Evolutionary conservation across 1,140 invertebrate genomes (phyloP), one percentile per base, ranked within the genome.

Genomic region (Scaptodrosophila lebanonensis): DNA sequence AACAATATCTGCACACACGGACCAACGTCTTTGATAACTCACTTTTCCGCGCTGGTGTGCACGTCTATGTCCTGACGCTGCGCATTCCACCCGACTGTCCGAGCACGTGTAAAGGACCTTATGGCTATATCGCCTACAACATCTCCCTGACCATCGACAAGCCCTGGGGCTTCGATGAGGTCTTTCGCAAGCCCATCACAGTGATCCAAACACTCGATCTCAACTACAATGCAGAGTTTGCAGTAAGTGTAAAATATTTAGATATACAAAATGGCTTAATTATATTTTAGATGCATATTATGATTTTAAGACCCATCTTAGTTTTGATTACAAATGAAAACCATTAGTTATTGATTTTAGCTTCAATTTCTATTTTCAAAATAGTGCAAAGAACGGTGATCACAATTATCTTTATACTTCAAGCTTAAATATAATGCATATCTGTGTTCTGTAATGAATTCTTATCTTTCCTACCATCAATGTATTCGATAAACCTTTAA

Each of bases 81-180:
- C 65, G 83, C 17, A 85, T 92, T 45, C 91, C 91, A 5, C 82
- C 85, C 11, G 88, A 88, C 59, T 87, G 91, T 17, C 91, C 91
- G 2, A 91, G 92, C 54, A 93, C 91, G 38, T 93, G 93, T 87
- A 92, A 93, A 79, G 91, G 92, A 1, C 90, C 92, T 36, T 90
- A 91, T 79, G 93, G 93, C 1, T 89, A 90, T 60, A 88, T 94
- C 39, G 87, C 91, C 12, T 94, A 94, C 71, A 92, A 89, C 52
- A 88, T 93, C 7, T 93, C 92, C 72, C 92, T 87, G 45, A 82
- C 79, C 49, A 87, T 95, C 57, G 93, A 94, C 84, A 90, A 93
- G 42, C 92, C 92, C 18, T 94, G 93, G 92, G 91, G 91, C 38
- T 92, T 93, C 68, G 93, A 94, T 87, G 90, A 93, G 65, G 90